A percentile compares a stretch with the other conserved stretches of the same genome.
These are phyloP conservation scores for Protonibea diacanthus DNA, from an alignment of 2,797 vertebrate species.

Conservation along the genomic window DNA sequence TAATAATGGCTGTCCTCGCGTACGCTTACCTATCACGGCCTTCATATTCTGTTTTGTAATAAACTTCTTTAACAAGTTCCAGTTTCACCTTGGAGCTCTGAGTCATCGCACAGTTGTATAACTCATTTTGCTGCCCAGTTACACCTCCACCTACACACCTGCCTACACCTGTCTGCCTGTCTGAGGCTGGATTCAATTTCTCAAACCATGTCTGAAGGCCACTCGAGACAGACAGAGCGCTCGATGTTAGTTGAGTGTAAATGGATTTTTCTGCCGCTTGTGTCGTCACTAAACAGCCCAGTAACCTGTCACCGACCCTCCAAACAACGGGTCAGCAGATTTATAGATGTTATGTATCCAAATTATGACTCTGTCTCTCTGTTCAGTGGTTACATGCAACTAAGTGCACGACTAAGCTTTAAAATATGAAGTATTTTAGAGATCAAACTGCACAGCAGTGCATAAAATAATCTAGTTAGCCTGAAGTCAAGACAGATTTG, in stretches of 20 bases:
- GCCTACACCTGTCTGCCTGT: neutral
- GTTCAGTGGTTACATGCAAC: too few species aligned
- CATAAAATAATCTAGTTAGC: too few species aligned
- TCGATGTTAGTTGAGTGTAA: neutral
- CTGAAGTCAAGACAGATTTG: too few species aligned
- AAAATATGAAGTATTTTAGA: too few species aligned
- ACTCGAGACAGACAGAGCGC: neutral
- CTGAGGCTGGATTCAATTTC: neutral
- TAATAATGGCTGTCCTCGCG: neutral
- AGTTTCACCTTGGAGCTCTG: conserved; percentile 30
- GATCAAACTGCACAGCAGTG: too few species aligned
- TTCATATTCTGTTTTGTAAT: too few species aligned
- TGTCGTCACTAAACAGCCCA: neutral
- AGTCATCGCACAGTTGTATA: conserved; percentile 30
- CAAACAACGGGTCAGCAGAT: neutral
- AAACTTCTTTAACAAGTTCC: conserved; percentile 10
- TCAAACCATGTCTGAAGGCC: neutral
- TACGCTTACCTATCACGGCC: too few species aligned
- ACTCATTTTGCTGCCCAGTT: neutral
- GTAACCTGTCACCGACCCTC: neutral
- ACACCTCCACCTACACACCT: conserved; percentile 22
- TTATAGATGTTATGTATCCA: neutral
- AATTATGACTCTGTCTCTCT: neutral
- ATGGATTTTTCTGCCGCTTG: neutral
- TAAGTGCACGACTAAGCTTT: too few species aligned